phyloP scores from a whole-genome alignment of 1,140 invertebrate species.

The Drosophila jambulina region DNA sequence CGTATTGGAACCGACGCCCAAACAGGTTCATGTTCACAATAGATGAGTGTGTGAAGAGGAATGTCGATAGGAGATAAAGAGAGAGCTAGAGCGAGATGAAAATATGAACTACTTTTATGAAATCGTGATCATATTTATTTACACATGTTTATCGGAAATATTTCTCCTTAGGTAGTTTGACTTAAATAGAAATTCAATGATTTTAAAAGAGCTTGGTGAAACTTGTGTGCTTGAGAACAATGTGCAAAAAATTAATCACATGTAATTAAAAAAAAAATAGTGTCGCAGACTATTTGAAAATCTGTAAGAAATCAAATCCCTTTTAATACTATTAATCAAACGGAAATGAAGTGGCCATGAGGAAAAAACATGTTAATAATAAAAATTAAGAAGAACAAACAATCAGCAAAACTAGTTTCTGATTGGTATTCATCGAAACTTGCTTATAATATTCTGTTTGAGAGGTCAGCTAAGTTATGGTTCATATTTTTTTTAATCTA shows the following conservation, averaged over 20 bases:
- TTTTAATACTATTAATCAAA: conserved; percentile 14
- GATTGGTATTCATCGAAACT: neutral
- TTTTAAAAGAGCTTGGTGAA: neutral
- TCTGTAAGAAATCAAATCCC: neutral
- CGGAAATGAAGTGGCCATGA: conserved; percentile 47
- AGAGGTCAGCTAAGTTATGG: conserved; percentile 48
- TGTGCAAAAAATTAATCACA: neutral
- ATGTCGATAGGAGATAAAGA: conserved; percentile 19
- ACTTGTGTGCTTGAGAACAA: neutral
- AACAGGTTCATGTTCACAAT: conserved; percentile 54
- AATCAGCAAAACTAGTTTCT: neutral
- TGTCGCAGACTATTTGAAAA: conserved; percentile 6
- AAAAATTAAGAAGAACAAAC: conserved; percentile 41
- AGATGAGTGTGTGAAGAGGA: conserved; percentile 37
- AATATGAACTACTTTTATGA: conserved; percentile 32
- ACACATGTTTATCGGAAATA: conserved; percentile 22
- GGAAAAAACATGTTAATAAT: conserved; percentile 64
- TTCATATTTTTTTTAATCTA: conserved; percentile 49
- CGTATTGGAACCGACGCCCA: conserved; percentile 52
- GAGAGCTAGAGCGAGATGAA: conserved; percentile 24
- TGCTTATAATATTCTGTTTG: neutral
- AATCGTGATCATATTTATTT: conserved; percentile 56
- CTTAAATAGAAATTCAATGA: conserved; percentile 1
- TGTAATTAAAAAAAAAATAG: conserved; percentile 11
- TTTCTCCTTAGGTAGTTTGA: conserved; percentile 3